Base-by-base conservation (phyloP, 2,113 vertebrate species). In the Salvelinus alpinus region DNA sequence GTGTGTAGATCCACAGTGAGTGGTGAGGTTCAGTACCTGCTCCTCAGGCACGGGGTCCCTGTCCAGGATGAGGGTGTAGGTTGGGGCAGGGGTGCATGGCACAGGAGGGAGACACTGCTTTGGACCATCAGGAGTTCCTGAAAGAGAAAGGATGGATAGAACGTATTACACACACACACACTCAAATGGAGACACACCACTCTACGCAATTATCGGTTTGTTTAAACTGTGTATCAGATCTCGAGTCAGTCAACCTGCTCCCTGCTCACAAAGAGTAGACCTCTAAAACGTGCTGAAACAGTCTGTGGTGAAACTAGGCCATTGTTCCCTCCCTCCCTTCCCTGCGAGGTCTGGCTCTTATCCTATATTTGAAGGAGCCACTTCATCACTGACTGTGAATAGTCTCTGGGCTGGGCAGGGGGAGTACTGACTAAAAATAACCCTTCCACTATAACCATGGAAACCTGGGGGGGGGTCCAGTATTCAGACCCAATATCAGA, bases 11-110 rank as follows among this genome's bases (percentile, higher is more conserved):
- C 38, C 38, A 44, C 2, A 11, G 38, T 44, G 38, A 44, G 38
- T 11, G 8, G 3, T 54, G 64, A 38, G 27, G 59, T 5, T 6
- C 57, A n/a, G 12, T 65, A 98, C 97, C 95, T 98, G 96, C 84
- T 99, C 97, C 88, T 98, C 97, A 29, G 96, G 97, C 29, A 98
- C 91, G 1, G 96, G 97, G 82, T 99, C 97, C 91, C 88, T 92
- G 90, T 99, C 96, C 87, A 96, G 94, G 76, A 99, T 99, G 70
- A 95, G 88, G n/a, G 96, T 87, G 77, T 94, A 78, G 27, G 95
- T 93, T 13, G 88, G 84, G 84, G 93, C 88, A 82, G 95, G 88
- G 47, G 87, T 44, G n/a, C 85, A 82, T 1, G 74, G 2, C 27
- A 86, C 65, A 60, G 82, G 89, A 25, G 84, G 90, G 4, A 88